Evolutionary conservation across 2,113 vertebrate genomes (phyloP).

Genomic region (Illadopsis cleaveri): DNA sequence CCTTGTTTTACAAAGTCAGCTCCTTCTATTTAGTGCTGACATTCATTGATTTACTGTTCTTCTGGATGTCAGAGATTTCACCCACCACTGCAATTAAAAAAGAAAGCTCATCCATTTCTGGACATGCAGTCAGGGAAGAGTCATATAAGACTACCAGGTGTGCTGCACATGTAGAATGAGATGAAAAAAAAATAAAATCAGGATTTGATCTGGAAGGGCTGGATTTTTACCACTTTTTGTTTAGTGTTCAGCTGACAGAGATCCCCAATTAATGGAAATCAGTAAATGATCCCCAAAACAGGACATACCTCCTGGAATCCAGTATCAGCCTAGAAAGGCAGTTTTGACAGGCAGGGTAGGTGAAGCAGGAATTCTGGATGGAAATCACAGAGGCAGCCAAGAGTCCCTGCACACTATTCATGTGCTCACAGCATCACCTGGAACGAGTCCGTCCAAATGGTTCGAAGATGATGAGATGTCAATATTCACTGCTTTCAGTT

Average conservation of each 20-base stretch:
- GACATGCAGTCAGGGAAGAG: background rate
- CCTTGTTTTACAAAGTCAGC: background rate
- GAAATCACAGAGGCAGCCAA: conserved; percentile 79
- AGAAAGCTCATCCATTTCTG: background rate
- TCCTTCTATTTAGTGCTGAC: background rate
- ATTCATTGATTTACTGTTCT: background rate
- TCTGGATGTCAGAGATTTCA: background rate
- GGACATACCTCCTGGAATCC: conserved; percentile 66
- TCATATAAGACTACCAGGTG: background rate
- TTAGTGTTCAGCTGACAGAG: background rate
- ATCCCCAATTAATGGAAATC: background rate
- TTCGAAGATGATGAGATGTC: background rate
- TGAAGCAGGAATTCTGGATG: conserved; percentile 76
- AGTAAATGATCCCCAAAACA: background rate
- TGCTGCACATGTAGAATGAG: background rate
- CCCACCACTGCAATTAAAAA: background rate
- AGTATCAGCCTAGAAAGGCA: conserved; percentile 74
- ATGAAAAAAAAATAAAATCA: background rate
- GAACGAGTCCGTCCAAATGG: background rate
- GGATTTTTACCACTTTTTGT: background rate
- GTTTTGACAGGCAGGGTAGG: conserved; percentile 78
- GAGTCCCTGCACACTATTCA: conserved; percentile 68
- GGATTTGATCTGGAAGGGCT: background rate
- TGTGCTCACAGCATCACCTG: conserved; percentile 46
- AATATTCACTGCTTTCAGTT: background rate